Base-by-base conservation (phyloP, 2,113 vertebrate genomes). In the Smithornis capensis region DNA sequence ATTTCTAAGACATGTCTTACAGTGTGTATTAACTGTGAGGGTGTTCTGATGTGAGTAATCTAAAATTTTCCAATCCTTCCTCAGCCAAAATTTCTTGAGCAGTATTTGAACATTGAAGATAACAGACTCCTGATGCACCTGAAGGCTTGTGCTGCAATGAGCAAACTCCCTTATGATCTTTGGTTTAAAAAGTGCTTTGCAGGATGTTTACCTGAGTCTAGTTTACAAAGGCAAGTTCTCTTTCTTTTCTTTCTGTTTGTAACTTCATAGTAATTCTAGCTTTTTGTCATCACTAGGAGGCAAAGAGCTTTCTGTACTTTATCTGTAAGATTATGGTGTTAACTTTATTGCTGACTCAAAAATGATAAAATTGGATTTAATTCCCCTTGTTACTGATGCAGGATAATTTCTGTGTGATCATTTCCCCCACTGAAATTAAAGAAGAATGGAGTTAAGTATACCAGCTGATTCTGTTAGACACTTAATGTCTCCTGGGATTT, bases 111-210 rank as follows among this genome's bases (percentile, higher is more conserved):
- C 94, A 97, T 99, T 96, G 99, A 99, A 97, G 99, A 99, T 15
- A 98, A 95, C 82, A 97, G 98, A 24, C 98, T 99, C 70, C 97
- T 99, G 85, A 96, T 81, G 83, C 99, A 99, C 42, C 98, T 99
- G 92, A 99, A 98, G 97, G 90, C 74, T 3, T 98, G 96, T 28
- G 98, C 98, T 25, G 98, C 98, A 1, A 80, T 99, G 91, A 90
- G 90, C 52, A 98, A 95, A 62, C 98, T 99, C 71, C 99, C 99
- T 6, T 99, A 99, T 0, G 83, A 96, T 37, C 98, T 99, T 64
- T 99, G 99, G 99, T 99, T 99, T 96, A 97, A 97, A 67, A 98
- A 98, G 95, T 99, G 99, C 96, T 99, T 99, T 35, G 98, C 99
- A 2, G 99, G 99, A n/a, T 99, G 98, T 90, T 98, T 99, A 69